Evolutionary conservation across 2,113 vertebrate species (phyloP).

Genomic region (Poeciliopsis prolifica): DNA sequence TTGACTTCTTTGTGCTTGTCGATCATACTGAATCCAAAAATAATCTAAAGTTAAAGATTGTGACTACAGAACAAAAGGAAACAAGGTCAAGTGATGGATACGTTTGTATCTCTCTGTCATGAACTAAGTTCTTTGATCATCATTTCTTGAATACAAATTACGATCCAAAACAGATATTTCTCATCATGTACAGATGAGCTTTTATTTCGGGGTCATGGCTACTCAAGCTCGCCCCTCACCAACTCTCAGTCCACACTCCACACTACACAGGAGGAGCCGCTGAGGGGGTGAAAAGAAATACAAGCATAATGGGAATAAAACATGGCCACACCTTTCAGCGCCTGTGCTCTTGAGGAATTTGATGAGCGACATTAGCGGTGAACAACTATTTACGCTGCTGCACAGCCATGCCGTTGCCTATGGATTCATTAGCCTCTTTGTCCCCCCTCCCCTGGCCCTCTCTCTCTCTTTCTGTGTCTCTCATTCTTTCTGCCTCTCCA

Average conservation of each 20-base stretch:
- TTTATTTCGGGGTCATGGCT: conserved; percentile 49
- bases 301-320: conserved; percentile 85
- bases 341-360: conserved; percentile 95
- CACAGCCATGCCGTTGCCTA: conserved; percentile 93
- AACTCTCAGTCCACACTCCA: conserved; percentile 16
- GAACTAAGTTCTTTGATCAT: not conserved
- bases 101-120: not conserved
- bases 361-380: conserved; percentile 91
- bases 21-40: not conserved
- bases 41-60: not conserved
- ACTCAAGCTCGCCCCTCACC: conserved; percentile 7
- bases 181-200: conserved; percentile 1
- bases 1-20: not conserved
- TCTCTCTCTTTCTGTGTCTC: conserved; percentile 85
- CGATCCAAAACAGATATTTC: conserved; percentile 1
- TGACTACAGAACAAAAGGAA: not conserved
- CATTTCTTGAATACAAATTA: not conserved
- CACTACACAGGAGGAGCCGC: conserved; percentile 43
- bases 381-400: conserved; percentile 84
- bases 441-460: conserved; percentile 81
- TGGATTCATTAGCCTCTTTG: conserved; percentile 97
- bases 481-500: conserved; percentile 83
- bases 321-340: conserved; percentile 88
- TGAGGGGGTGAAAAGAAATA: conserved; percentile 65
- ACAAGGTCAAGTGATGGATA: not conserved